Conservation (phyloP, 2,888 invertebrate genomes). For the Eupithecia insigniata region DNA sequence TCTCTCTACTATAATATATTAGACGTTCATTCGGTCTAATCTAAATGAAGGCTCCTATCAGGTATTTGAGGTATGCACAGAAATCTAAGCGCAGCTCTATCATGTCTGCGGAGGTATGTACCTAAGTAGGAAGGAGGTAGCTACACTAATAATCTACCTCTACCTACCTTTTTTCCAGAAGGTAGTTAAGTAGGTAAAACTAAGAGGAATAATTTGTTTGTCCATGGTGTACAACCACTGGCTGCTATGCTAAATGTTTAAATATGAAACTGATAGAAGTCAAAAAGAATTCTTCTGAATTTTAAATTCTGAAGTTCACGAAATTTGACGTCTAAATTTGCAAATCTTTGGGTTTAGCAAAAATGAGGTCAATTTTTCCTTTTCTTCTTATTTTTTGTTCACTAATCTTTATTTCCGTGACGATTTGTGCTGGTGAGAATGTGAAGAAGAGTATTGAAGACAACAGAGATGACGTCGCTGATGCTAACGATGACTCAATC, state of each 20-base stretch:
- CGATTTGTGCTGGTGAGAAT: slow-evolving; percentile 57
- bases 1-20: too few relatives aligned
- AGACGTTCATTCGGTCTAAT: too few relatives aligned
- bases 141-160: too few relatives aligned
- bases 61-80: too few relatives aligned
- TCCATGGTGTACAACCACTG: slow-evolving; percentile 22
- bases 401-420: slow-evolving; percentile 54
- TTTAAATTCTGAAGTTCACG: slow-evolving; percentile 18
- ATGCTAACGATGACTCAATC: slow-evolving; percentile 64
- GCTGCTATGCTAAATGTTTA: slow-evolving; percentile 23
- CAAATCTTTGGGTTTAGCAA: slow-evolving; percentile 16
- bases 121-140: too few relatives aligned
- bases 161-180: too few relatives aligned
- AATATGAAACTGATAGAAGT: slow-evolving; percentile 51
- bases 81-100: too few relatives aligned
- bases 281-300: slow-evolving; percentile 57
- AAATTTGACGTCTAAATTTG: slow-evolving; percentile 4
- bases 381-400: slow-evolving; percentile 56
- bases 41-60: too few relatives aligned
- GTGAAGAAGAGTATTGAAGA: slow-evolving; percentile 74
- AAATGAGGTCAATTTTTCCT: slow-evolving; percentile 41
- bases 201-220: not conserved
- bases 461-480: slow-evolving; percentile 66
- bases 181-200: too few relatives aligned
- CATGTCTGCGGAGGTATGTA: too few relatives aligned